Evolutionary conservation across 2,113 vertebrate species (phyloP).

Genomic region (Panthera leo): DNA sequence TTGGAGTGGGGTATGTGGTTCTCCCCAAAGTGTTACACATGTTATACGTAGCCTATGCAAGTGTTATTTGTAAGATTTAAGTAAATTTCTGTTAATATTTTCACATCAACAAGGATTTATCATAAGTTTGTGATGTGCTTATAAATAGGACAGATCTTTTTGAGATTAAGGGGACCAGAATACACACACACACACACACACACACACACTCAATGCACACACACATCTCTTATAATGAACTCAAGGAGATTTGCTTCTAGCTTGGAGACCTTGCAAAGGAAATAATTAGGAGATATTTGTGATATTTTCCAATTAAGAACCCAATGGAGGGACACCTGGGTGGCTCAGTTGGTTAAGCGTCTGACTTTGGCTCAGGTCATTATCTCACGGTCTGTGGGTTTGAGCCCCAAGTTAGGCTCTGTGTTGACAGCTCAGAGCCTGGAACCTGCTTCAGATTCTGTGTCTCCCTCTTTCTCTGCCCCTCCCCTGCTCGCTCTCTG

Average conservation of each 20-base stretch:
- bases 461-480: too few species aligned
- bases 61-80: background rate
- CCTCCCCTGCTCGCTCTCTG: too few species aligned
- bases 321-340: background rate
- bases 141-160: background rate
- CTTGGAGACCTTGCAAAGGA: constrained; percentile 3
- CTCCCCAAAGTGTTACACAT: background rate
- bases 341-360: too few species aligned
- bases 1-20: background rate
- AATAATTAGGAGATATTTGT: background rate
- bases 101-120: background rate
- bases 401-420: too few species aligned
- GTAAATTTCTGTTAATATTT: background rate
- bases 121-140: background rate
- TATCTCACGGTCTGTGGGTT: too few species aligned
- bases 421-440: too few species aligned
- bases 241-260: background rate
- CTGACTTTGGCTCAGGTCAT: too few species aligned
- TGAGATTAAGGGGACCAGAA: background rate
- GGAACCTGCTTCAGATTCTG: too few species aligned
- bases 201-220: too few species aligned
- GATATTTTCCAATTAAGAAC: background rate
- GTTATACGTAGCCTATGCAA: background rate
- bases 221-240: background rate
- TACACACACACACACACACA: background rate